phyloP scores from a whole-genome alignment of 2,888 invertebrate genomes.

The Sesamia inferens region DNA sequence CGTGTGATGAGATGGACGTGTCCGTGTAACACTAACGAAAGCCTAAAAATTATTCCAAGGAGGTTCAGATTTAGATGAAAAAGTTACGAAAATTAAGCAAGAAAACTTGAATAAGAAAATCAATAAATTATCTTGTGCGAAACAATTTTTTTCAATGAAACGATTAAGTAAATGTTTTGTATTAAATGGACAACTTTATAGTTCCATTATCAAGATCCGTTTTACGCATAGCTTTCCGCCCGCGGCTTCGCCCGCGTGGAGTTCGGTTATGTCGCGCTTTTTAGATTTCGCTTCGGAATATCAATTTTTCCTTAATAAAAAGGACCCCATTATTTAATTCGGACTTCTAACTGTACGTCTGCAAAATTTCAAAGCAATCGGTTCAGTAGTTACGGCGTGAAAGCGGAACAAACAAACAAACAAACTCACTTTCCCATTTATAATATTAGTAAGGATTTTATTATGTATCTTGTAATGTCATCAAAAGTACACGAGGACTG shows the following conservation, averaged over 20 bases:
- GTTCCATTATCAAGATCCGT: not conserved
- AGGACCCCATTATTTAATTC: no score
- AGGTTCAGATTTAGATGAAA: slow-evolving; percentile 5
- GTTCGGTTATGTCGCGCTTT: no score
- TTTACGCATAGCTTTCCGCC: no score
- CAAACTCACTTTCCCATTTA: no score
- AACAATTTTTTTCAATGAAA: slow-evolving; percentile 7
- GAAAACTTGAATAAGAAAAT: slow-evolving; percentile 1
- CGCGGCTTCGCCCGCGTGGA: no score
- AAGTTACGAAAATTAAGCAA: not conserved
- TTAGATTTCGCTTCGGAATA: no score
- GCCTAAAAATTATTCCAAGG: slow-evolving; percentile 20
- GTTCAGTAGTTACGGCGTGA: no score
- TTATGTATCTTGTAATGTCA: not conserved
- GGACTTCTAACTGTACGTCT: no score
- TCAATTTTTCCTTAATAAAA: no score
- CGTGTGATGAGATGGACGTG: slow-evolving; percentile 74
- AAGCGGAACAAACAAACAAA: no score
- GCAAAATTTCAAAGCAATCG: no score
- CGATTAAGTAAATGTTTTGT: slow-evolving; percentile 4
- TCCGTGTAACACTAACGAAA: slow-evolving; percentile 46
- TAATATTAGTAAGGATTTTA: not conserved
- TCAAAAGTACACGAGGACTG: not conserved
- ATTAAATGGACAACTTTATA: not conserved
- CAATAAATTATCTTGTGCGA: slow-evolving; percentile 3